phyloP scores from a whole-genome alignment of 2,888 invertebrate species.

The Drosophila atripex region DNA sequence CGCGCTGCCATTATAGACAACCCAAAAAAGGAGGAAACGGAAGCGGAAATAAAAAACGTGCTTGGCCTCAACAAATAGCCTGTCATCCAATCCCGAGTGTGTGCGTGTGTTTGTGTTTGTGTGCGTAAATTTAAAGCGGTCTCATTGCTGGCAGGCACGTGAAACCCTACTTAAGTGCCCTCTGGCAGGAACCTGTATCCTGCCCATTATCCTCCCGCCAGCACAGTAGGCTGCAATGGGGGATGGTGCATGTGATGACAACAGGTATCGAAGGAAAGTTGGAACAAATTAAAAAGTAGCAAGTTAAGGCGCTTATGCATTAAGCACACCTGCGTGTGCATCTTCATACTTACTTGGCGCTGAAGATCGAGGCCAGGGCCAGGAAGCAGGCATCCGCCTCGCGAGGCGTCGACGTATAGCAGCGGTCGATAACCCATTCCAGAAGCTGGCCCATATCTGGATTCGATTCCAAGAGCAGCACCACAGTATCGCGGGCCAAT shows the following conservation, averaged over 20 bases:
- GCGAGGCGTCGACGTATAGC: slow-evolving; percentile 95
- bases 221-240: slow-evolving; percentile 1
- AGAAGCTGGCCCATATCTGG: slow-evolving; percentile 95
- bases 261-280: slow-evolving; percentile 6
- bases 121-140: slow-evolving; percentile 44
- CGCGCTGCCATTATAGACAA: slow-evolving; percentile 9
- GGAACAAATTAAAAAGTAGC: slow-evolving; percentile 27
- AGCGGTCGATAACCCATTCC: slow-evolving; percentile 99
- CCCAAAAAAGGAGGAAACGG: slow-evolving; percentile 4
- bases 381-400: slow-evolving; percentile 98
- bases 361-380: slow-evolving; percentile 97
- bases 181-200: slow-evolving; percentile 7
- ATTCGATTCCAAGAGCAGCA: slow-evolving; percentile 96
- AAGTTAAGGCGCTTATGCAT: slow-evolving; percentile 53
- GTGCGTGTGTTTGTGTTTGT: slow-evolving; percentile 3
- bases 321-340: slow-evolving; percentile 13
- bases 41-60: slow-evolving; percentile 38
- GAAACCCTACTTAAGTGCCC: slow-evolving; percentile 50
- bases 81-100: slow-evolving; percentile 3
- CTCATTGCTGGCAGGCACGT: slow-evolving; percentile 49
- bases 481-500: slow-evolving; percentile 96
- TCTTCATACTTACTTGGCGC: slow-evolving; percentile 89
- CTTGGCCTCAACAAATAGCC: slow-evolving; percentile 35
- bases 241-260: slow-evolving; percentile 47
- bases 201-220: background rate